These are phyloP conservation scores for Paracanthobrama guichenoti DNA, from an alignment of 2,113 vertebrate species.

Conservation along the genomic window DNA sequence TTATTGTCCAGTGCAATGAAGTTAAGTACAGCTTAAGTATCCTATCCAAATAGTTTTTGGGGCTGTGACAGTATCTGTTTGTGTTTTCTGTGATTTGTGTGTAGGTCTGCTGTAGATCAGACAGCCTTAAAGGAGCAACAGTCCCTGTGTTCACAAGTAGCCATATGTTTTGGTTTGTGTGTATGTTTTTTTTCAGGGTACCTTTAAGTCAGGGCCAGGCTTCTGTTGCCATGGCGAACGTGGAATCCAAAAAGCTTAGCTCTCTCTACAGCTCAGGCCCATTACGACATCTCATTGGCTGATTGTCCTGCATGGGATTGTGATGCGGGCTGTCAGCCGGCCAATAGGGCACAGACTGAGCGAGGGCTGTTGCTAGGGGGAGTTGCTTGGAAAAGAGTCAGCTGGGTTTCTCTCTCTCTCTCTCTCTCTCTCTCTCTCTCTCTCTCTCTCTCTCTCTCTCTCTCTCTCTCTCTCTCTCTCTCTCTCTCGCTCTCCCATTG, in stretches of 20 bases:
- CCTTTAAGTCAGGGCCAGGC: constrained; percentile 66
- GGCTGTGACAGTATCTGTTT: neutral
- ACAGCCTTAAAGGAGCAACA: neutral
- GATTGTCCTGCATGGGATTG: constrained; percentile 68
- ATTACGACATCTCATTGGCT: constrained; percentile 69
- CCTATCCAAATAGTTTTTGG: neutral
- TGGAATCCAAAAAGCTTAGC: constrained; percentile 75
- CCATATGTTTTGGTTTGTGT: neutral
- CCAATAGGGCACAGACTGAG: constrained; percentile 73
- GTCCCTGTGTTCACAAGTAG: constrained; percentile 14
- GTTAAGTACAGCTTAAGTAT: neutral
- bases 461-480: constrained; percentile 62
- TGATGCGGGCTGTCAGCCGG: constrained; percentile 72
- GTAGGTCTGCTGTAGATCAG: neutral
- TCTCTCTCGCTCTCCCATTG: constrained; percentile 66
- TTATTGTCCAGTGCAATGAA: neutral
- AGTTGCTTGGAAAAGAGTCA: constrained; percentile 77
- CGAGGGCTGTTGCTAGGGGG: constrained; percentile 81
- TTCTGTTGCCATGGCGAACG: constrained; percentile 80
- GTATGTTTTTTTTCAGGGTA: constrained; percentile 50
- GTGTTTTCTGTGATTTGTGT: constrained; percentile 13
- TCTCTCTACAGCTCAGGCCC: constrained; percentile 43
- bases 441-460: constrained; percentile 60
- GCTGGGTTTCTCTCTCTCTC: constrained; percentile 65
- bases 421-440: constrained; percentile 48